Evolutionary conservation across 2,113 vertebrate species (phyloP), one percentile per base, ranked within the genome.

Genomic region (Antennarius striatus): DNA sequence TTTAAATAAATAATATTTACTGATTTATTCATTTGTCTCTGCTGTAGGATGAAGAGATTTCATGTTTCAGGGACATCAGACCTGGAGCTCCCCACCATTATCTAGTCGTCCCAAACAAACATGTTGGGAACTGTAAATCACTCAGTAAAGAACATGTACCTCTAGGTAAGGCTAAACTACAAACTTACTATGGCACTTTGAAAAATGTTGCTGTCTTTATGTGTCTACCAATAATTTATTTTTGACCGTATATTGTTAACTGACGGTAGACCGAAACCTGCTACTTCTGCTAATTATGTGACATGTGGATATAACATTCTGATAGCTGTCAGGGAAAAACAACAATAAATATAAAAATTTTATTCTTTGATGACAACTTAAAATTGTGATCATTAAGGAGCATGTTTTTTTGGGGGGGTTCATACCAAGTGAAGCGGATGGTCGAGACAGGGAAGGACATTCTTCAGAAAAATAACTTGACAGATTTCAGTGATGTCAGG

Each of bases 71-170:
- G 88, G 98, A 99, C 69, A 96, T 96, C 77, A 93, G 87, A 56
- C 96, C 98, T 22, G 95, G 93, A 63, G 95, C 94, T 6, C 92
- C 93, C 6, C 94, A 98, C 82, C 98, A 99, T 87, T 99, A 97
- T 46, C 93, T 99, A 16, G 94, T 99, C 36, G 95, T 99, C 62
- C 96, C 97, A 9, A 95, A 88, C 63, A 93, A 92, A 73, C 98
- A 99, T 79, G 83, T 97, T 57, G 94, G 93, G 16, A 98, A 95
- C 85, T 99, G 96, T 77, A 98, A 93, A 87, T 94, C 94, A 0
- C 92, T 99, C 40, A 89, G 80, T 67, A 86, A 90, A 56, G 93
- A 95, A 2, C 93, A 99, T 1, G 46, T 96, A 47, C 89, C 93
- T 22, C 16, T 98, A 48, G 94, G 96, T 99, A 89, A 93, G 32